Evolutionary conservation across 2,888 invertebrate species (phyloP).

Genomic region (Clanis bilineata): DNA sequence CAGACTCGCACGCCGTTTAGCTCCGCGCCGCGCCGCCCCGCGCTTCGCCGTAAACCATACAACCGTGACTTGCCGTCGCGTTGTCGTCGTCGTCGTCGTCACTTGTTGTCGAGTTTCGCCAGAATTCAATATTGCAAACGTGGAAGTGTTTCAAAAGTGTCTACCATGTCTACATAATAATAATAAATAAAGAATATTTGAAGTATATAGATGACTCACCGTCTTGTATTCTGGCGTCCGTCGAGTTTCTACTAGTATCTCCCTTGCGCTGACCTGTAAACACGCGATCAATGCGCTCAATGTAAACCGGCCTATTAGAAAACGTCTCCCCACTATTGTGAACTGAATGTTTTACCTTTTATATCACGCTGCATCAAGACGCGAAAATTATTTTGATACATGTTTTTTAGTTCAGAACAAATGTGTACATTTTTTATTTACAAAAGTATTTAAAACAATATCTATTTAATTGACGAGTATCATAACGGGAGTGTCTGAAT

Average conservation of each 20-base stretch:
- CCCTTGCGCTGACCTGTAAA: constrained; percentile 79
- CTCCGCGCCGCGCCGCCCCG: too few species aligned
- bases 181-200: constrained; percentile 36
- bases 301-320: constrained; percentile 60
- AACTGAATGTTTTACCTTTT: constrained; percentile 35
- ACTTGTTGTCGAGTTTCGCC: background rate
- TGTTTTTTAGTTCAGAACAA: background rate
- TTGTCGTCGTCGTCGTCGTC: too few species aligned
- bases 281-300: constrained; percentile 74
- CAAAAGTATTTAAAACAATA: too few species aligned
- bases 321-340: constrained; percentile 46
- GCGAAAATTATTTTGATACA: constrained; percentile 21
- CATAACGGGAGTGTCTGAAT: too few species aligned
- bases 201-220: constrained; percentile 56
- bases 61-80: constrained; percentile 1
- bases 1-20: background rate
- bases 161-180: constrained; percentile 33
- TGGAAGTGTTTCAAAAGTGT: constrained; percentile 18
- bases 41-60: constrained; percentile 24
- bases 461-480: too few species aligned
- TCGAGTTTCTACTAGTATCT: constrained; percentile 75
- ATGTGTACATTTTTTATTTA: constrained; percentile 8
- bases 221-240: constrained; percentile 73
- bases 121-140: background rate
- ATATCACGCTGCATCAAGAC: constrained; percentile 32